These are phyloP conservation scores for Synergus itoensis DNA, from an alignment of 2,888 invertebrate genomes.

Conservation along the genomic window DNA sequence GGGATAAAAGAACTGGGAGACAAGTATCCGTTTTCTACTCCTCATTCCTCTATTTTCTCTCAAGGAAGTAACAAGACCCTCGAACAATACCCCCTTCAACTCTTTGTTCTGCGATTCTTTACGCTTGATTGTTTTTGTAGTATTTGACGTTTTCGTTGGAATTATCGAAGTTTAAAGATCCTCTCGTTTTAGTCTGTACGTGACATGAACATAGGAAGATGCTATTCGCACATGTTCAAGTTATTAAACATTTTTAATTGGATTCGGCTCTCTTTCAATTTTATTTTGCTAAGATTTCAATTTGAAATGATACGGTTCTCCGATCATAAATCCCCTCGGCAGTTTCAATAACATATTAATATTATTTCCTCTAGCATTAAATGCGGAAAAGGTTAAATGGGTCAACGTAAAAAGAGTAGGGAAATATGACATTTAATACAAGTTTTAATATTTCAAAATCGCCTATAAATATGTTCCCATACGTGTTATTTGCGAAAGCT, in stretches of 20 bases:
- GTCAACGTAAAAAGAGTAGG: no score
- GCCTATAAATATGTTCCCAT: neutral
- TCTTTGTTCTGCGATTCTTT: constrained; percentile 50
- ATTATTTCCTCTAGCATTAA: no score
- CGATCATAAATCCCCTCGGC: no score
- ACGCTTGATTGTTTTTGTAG: constrained; percentile 46
- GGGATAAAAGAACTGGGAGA: neutral
- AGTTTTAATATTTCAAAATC: no score
- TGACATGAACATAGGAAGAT: neutral
- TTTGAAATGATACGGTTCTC: neutral
- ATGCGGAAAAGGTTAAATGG: no score
- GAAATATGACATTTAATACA: neutral
- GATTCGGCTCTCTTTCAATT: neutral
- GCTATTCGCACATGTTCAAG: neutral
- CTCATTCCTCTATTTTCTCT: constrained; percentile 54
- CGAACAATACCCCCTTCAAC: constrained; percentile 69
- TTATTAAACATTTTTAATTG: neutral
- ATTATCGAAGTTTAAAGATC: constrained; percentile 27
- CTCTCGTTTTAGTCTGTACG: neutral
- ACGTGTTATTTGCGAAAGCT: neutral
- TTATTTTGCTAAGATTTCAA: neutral
- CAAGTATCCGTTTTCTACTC: constrained; percentile 47
- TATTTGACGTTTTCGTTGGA: constrained; percentile 46
- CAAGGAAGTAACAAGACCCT: constrained; percentile 70
- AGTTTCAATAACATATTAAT: no score